Evolutionary conservation across 2,888 invertebrate species (phyloP).

Genomic region (Ametastegia equiseti): DNA sequence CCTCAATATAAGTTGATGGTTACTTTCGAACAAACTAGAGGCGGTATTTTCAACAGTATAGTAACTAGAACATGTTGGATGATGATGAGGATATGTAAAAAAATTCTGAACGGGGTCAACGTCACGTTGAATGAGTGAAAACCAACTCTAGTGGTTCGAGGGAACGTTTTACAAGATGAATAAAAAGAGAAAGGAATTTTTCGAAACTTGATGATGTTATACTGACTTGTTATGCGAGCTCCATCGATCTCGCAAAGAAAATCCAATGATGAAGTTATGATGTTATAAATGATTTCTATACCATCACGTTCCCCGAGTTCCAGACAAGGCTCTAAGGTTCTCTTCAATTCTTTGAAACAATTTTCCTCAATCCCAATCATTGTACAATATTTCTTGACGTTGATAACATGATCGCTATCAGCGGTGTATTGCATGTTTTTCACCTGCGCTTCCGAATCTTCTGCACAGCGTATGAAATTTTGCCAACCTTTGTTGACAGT

Average conservation of each 20-base stretch:
- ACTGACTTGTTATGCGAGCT: constrained; percentile 88
- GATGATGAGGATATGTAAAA: not conserved
- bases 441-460: constrained; percentile 78
- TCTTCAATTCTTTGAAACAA: constrained; percentile 81
- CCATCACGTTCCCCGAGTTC: constrained; percentile 80
- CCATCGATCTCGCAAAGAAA: constrained; percentile 90
- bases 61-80: not conserved
- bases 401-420: constrained; percentile 83
- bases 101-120: not conserved
- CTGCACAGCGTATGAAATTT: constrained; percentile 79
- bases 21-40: not conserved
- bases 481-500: constrained; percentile 76
- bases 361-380: constrained; percentile 78
- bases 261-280: constrained; percentile 83
- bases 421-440: constrained; percentile 79
- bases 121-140: not conserved
- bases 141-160: not conserved
- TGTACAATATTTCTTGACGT: constrained; percentile 87
- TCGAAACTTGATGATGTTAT: not conserved
- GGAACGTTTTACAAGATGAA: constrained; percentile 10
- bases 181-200: not conserved
- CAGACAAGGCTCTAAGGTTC: constrained; percentile 81
- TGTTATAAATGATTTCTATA: constrained; percentile 81
- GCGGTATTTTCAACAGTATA: not conserved
- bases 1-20: not conserved